Evolutionary conservation across 2,113 vertebrate genomes (phyloP), one percentile per base, ranked within the genome.

Genomic region (Hypocryptadius cinnamomeus): DNA sequence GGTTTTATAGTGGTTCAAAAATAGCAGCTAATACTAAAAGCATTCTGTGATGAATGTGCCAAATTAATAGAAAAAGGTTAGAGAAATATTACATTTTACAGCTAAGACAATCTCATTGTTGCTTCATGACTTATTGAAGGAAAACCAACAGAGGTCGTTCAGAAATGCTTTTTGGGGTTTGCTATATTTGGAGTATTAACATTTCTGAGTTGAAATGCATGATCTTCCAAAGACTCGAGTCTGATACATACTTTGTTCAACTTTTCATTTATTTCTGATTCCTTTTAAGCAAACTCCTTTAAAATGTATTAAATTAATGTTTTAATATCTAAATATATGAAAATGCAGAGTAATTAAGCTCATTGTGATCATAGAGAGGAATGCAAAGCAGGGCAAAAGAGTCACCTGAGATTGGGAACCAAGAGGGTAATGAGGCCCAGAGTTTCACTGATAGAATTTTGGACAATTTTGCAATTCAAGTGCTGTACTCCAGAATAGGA

Each of bases 231-330:
- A 45, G 20, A 6, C 27, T 64, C 57, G 5, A 54, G 25, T 66
- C 22, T 71, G 44, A 40, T 45, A 3, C 3, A 0, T 30, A 8
- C 3, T 1, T 64, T 5, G 3, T 50, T 64, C n/a, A 24, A 10
- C 22, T 77, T 76, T 39, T 33, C 9, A 23, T 63, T 81, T 74
- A 35, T 71, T 85, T 80, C 40, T 23, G 10, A 66, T 50, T 30
- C 10, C 39, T 65, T 54, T 56, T 22, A 68, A 35, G 25, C 20
- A 48, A 54, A 50, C 8, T 66, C 45, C 27, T 6, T 64, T 20
- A 24, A 44, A 69, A 45, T 14, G 1, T 23, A 15, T n/a, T 6
- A 15, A 39, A 17, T 44, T 4, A 13, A 35, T 60, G 25, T 25
- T 87, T 76, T 51, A 65, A 35, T 65, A 5, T 15, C 24, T 61